Evolutionary conservation across 2,113 vertebrate species (phyloP), one percentile per base, ranked within the genome.

Genomic region (Microtus oregoni): DNA sequence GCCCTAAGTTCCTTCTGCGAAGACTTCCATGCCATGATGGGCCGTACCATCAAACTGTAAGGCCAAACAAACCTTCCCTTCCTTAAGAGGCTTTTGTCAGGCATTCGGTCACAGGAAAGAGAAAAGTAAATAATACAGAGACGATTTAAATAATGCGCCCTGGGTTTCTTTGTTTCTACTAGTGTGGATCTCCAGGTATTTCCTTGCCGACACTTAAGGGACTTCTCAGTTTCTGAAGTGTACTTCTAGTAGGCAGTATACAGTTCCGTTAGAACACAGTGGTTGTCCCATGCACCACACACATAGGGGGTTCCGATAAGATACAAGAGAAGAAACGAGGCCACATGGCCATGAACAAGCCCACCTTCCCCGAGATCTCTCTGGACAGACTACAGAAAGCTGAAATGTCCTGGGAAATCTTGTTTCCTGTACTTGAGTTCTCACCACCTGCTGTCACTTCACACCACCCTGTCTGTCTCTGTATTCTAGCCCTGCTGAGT

Each of bases 321-420:
- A 15, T 30, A 72, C 61, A 70, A 58, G 92, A 86, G 17, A 96
- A 96, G 95, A 92, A 97, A 96, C 50, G n/a, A 44, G 77, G 95
- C 75, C 87, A 95, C 89, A 24, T 32, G 63, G 0, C 82, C 92
- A 95, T 94, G 82, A 97, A 52, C 47, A 85, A 90, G 77, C 91
- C 70, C 67, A 22, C 89, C 94, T 94, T 97, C 93, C 88, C 83
- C 52, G 88, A 82, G 65, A 76, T 14, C 67, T 0, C 89, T 1
- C 11, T 0, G 0, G 87, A 86, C 86, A 97, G 88, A 73, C 52
- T 2, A 0, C 38, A 35, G 0, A 0, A 44, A 7, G 82, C 10
- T 35, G 81, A 55, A 95, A 35, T 0, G 3, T 28, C 32, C 90
- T 61, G 96, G 91, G 41, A 73, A 92, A 10, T 7, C 32, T 22